Base-by-base conservation (phyloP, 2,888 invertebrate species). In the Andrena bucephala region DNA sequence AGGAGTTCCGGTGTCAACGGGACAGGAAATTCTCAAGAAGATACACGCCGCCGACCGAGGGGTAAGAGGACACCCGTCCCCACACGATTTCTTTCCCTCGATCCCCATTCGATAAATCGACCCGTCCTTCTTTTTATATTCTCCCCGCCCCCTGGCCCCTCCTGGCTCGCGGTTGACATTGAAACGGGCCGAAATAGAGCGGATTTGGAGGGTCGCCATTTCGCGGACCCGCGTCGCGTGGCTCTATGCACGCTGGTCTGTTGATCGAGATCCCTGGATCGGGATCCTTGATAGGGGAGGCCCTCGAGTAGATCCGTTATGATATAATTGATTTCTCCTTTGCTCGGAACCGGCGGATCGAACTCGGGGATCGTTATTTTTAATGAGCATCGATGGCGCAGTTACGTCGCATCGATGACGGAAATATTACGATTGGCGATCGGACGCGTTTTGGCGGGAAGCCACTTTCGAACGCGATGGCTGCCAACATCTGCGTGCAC, bases 361-460 rank as follows among this genome's bases (percentile, higher is more conserved):
- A 52, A 36, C 24, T 42, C 24, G 62, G 8, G 36, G 62, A 20
- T 27, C 29, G 54, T 33, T 42, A 42, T 42, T 42, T 42, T 7
- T 72, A 31, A 66, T 54, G 62, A 27, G 62, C 29, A 7, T 2
- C 27, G 69, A 60, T 70, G 69, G 59, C 33, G 65, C 62, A 36
- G 29, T 52, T 27, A 20, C 60, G 52, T 62, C 36, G 57, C 48
- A 54, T 73, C 73, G 78, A 80, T 74, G 77, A 77, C 70, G 85
- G 81, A 85, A 85, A 83, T 80, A 79, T 74, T 72, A 57, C 69
- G 71, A 68, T 42, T 66, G 68, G 60, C 59, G 78, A 83, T 63
- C 85, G 69, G 48, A 69, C 65, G 52, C 80, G 42, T 42, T 42
- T 86, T 86, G 86, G 86, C 86, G 80, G 81, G 54, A 67, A 42